Evolutionary conservation across 1,140 invertebrate genomes (phyloP), one percentile per base, ranked within the genome.

Genomic region (Chymomyza costata): DNA sequence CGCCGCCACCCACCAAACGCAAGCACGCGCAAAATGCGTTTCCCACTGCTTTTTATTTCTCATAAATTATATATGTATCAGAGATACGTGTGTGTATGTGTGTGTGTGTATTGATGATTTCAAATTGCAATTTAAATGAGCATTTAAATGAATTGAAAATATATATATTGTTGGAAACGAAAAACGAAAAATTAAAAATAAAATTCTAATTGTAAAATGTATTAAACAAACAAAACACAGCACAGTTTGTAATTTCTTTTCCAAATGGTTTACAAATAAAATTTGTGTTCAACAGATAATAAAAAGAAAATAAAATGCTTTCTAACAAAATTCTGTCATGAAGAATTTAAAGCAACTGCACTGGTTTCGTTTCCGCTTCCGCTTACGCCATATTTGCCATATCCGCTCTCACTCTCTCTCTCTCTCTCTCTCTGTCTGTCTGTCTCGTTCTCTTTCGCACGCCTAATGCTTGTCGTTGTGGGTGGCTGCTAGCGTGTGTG

Each of bases 311-410:
- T 48, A 76, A 76, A 68, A 76, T 69, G 70, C 60, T 69, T 65
- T 74, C 55, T 48, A 56, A 38, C 47, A 55, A 74, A 68, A 68
- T 61, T 74, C 64, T 61, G 37, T 46, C 46, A 21, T 45, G 21
- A 51, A 65, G 70, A 76, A 76, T 76, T 76, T 76, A 69, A 76
- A 65, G 70, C 70, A 65, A 71, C 70, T 76, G 71, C 71, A 80
- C 73, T 80, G 64, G 71, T 71, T 80, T 38, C 21, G 35, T 38
- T 55, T 46, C 25, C 44, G 31, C 11, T 17, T 46, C 30, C 44
- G 25, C 15, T 32, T 46, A 14, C 44, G 25, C 10, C 25, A 25
- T 7, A n/a, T 15, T 34, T 52, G 54, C 53, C 57, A 44, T 17
- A 31, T 44, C 28, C 37, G 56, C 50, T 11, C 34, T 47, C 17